Evolutionary conservation across 1,140 invertebrate genomes (phyloP).

Genomic region (Lepidurus apus): DNA sequence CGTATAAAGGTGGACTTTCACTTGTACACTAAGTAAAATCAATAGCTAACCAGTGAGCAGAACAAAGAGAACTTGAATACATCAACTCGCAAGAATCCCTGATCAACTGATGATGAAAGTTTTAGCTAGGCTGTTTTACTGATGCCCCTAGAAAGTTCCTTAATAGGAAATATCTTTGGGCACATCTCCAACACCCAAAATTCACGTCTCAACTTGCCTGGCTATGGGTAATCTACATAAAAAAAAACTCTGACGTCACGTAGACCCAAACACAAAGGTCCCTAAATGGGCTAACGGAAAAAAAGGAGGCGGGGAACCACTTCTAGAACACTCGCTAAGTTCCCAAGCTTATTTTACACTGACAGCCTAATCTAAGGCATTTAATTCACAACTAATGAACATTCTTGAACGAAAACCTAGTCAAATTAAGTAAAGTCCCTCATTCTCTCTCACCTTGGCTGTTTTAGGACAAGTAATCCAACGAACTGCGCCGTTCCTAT

Average conservation of each 20-base stretch:
- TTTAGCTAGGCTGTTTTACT: neutral
- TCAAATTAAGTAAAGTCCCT: neutral
- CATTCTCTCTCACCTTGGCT: neutral
- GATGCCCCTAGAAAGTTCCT: neutral
- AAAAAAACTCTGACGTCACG: neutral
- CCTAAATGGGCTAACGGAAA: conserved; percentile 11
- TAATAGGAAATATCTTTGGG: neutral
- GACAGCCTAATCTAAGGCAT: neutral
- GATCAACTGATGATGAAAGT: neutral
- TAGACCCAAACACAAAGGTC: conserved; percentile 11
- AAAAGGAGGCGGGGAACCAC: neutral
- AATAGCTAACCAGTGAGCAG: neutral
- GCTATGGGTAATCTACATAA: neutral
- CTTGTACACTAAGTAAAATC: neutral
- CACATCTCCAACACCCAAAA: neutral
- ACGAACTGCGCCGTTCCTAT: neutral
- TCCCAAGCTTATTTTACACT: neutral
- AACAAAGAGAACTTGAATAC: neutral
- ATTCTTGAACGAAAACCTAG: neutral
- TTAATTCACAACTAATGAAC: neutral
- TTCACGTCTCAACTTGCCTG: conserved; percentile 3
- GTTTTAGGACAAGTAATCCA: neutral
- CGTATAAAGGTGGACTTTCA: neutral
- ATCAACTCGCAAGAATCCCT: neutral
- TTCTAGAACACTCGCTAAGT: neutral